These are phyloP conservation scores for Apis dorsata DNA, from an alignment of 1,140 invertebrate genomes.

Conservation along the genomic window DNA sequence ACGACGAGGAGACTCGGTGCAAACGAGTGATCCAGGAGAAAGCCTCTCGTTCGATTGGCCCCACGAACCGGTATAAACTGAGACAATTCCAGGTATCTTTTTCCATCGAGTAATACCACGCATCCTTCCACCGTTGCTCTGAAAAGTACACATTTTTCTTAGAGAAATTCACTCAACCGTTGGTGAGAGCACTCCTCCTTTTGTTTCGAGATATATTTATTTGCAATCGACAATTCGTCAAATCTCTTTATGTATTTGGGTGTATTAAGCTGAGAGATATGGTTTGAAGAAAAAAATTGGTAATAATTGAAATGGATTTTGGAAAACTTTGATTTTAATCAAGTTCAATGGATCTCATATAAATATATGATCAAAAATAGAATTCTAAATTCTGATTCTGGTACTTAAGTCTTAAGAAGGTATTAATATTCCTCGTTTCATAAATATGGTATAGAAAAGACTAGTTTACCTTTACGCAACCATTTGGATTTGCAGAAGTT, in stretches of 20 bases:
- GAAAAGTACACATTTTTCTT: constrained; percentile 13
- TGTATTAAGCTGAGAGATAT: background rate
- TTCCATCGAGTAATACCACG: background rate
- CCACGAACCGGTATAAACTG: constrained; percentile 25
- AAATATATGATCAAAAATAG: no score
- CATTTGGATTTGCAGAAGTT: background rate
- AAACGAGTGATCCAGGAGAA: constrained; percentile 71
- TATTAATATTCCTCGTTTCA: no score
- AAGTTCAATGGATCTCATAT: no score
- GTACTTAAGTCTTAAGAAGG: no score
- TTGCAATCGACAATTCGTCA: no score
- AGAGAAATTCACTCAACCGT: constrained; percentile 9
- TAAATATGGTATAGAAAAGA: background rate
- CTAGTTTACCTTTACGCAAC: background rate
- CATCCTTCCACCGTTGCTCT: background rate
- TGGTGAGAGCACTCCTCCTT: background rate
- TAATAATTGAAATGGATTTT: background rate
- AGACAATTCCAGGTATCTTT: constrained; percentile 26
- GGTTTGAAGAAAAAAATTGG: background rate
- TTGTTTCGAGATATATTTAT: background rate
- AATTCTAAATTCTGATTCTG: no score
- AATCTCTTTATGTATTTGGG: no score
- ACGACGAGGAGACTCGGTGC: constrained; percentile 57
- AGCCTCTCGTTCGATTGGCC: constrained; percentile 70
- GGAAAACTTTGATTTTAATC: background rate